Conservation (phyloP, 2,797 vertebrate genomes). For the Hozukius guyotensis region DNA sequence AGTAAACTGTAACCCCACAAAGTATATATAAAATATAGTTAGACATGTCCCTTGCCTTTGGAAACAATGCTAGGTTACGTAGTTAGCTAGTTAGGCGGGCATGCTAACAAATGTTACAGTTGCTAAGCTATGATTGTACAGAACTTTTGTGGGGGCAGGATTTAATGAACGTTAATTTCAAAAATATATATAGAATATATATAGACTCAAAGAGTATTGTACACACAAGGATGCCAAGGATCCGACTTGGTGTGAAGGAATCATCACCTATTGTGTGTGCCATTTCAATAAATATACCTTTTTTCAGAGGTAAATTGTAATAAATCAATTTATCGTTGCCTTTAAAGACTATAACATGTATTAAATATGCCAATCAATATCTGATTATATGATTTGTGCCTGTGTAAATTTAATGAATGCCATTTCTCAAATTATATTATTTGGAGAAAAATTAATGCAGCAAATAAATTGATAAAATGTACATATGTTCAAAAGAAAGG, state of each 20-base stretch:
- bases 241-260: too few relatives aligned
- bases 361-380: neutral
- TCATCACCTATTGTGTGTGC: neutral
- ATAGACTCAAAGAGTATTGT: too few relatives aligned
- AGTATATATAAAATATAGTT: too few relatives aligned
- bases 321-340: neutral
- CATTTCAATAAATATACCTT: neutral
- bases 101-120: fast-evolving
- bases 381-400: neutral
- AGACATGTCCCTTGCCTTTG: too few relatives aligned
- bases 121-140: too few relatives aligned
- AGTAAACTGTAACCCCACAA: too few relatives aligned
- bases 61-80: too few relatives aligned
- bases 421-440: neutral
- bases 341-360: neutral
- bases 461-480: neutral
- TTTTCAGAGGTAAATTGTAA: neutral
- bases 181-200: too few relatives aligned
- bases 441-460: neutral
- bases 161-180: too few relatives aligned
- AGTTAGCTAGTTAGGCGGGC: too few relatives aligned
- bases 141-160: fast-evolving
- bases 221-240: too few relatives aligned
- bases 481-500: neutral
- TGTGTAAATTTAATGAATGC: neutral